These are phyloP conservation scores for Dorcus hopei DNA, from an alignment of 2,888 invertebrate species.

Conservation along the genomic window DNA sequence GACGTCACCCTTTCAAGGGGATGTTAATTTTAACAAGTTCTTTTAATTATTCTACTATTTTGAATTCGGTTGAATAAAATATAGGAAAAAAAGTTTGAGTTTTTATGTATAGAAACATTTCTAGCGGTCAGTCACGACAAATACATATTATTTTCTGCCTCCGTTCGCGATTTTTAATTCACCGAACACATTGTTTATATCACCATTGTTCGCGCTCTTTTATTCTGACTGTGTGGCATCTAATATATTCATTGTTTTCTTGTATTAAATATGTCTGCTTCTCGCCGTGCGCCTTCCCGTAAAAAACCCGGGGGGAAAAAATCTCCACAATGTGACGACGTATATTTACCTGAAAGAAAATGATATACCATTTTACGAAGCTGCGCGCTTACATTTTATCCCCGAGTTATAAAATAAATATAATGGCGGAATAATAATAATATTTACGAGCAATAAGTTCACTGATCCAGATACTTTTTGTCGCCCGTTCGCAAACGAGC, in stretches of 20 bases:
- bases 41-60: too few relatives aligned
- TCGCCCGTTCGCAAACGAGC: constrained; percentile 2
- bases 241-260: constrained; percentile 48
- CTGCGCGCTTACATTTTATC: constrained; percentile 6
- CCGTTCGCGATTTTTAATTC: constrained; percentile 41
- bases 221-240: constrained; percentile 49
- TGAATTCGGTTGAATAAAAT: too few relatives aligned
- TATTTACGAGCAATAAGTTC: constrained; percentile 13
- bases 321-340: background rate
- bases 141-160: constrained; percentile 48
- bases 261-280: constrained; percentile 32
- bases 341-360: constrained; percentile 14
- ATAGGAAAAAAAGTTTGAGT: constrained; percentile 15
- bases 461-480: constrained; percentile 18
- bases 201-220: constrained; percentile 49
- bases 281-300: background rate
- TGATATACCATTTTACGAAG: constrained; percentile 16
- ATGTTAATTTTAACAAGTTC: too few relatives aligned
- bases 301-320: background rate
- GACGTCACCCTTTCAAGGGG: too few relatives aligned
- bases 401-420: constrained; percentile 14
- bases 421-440: constrained; percentile 18
- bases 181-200: constrained; percentile 47
- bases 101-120: constrained; percentile 41
- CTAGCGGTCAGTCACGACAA: constrained; percentile 45